Percentiles rank a stretch among this genome's conserved stretches.
These are phyloP conservation scores for Synodontis membranacea DNA, from an alignment of 2,113 vertebrate genomes.

Conservation along the genomic window DNA sequence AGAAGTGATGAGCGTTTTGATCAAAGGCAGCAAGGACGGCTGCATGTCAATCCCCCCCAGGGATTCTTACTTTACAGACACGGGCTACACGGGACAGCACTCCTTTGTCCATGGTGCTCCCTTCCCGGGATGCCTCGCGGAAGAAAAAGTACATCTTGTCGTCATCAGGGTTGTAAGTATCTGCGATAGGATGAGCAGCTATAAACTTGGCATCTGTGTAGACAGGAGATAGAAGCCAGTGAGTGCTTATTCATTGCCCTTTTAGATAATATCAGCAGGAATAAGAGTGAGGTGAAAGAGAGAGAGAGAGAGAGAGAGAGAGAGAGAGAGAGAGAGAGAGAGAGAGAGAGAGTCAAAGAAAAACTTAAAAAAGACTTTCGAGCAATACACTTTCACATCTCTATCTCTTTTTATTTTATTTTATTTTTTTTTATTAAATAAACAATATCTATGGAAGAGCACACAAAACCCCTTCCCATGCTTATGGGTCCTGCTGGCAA, in stretches of 20 bases:
- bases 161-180: constrained; percentile 95
- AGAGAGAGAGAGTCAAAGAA: background rate
- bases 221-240: constrained; percentile 29
- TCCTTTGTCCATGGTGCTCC: constrained; percentile 83
- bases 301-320: background rate
- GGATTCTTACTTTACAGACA: constrained; percentile 88
- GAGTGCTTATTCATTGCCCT: constrained; percentile 15
- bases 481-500: background rate
- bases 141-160: constrained; percentile 99
- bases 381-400: background rate
- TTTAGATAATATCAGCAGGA: background rate
- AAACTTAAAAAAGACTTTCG: background rate
- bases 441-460: background rate
- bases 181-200: constrained; percentile 87
- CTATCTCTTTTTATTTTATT: background rate
- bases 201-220: constrained; percentile 92
- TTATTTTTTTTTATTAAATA: background rate
- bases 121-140: constrained; percentile 89
- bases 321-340: background rate
- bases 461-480: background rate
- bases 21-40: constrained; percentile 20
- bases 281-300: background rate
- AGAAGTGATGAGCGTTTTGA: constrained; percentile 32
- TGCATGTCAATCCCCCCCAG: constrained; percentile 12
- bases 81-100: constrained; percentile 93